A percentile compares a stretch with the other conserved stretches of the same genome.
phyloP scores from a whole-genome alignment of 37 sponge, comb jelly and placozoan species.

The Aphrocallistes beatrix region DNA sequence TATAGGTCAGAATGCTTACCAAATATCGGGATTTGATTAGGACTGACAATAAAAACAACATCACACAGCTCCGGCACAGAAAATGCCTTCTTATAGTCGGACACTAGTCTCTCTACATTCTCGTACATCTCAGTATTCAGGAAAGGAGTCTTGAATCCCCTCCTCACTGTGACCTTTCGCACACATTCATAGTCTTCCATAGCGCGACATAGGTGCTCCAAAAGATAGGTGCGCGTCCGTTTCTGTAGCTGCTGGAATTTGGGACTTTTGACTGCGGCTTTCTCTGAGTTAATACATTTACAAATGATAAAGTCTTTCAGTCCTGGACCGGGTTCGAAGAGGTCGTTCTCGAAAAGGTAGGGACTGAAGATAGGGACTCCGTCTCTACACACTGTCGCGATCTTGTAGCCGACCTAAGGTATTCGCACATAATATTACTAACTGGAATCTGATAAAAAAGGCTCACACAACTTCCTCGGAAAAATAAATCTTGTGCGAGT shows the following conservation, averaged over 20 bases:
- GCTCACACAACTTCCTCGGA: no score
- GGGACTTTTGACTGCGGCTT: conserved; percentile 72
- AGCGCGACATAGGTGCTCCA: conserved; percentile 6
- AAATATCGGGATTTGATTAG: background rate
- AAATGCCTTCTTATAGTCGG: conserved; percentile 54
- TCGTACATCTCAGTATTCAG: conserved; percentile 48
- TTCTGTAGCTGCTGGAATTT: conserved; percentile 41
- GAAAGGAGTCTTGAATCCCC: background rate
- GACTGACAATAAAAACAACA: conserved; percentile 64
- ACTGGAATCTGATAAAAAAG: no score
- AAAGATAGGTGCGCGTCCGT: background rate
- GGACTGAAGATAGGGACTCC: conserved; percentile 50
- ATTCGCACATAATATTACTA: no score
- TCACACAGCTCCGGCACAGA: conserved; percentile 56
- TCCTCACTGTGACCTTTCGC: background rate
- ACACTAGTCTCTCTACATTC: conserved; percentile 59
- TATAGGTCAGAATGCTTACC: background rate
- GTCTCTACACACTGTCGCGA: conserved; percentile 21
- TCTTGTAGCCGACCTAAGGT: conserved; percentile 4
- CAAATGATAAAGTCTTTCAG: conserved; percentile 59
- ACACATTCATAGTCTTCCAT: conserved; percentile 9
- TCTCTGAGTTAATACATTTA: conserved; percentile 78
- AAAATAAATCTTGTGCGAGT: no score
- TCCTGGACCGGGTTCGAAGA: conserved; percentile 46
- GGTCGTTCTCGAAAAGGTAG: conserved; percentile 25